Evolutionary conservation across 1,140 invertebrate genomes (phyloP).

Genomic region (Plodia interpunctella): DNA sequence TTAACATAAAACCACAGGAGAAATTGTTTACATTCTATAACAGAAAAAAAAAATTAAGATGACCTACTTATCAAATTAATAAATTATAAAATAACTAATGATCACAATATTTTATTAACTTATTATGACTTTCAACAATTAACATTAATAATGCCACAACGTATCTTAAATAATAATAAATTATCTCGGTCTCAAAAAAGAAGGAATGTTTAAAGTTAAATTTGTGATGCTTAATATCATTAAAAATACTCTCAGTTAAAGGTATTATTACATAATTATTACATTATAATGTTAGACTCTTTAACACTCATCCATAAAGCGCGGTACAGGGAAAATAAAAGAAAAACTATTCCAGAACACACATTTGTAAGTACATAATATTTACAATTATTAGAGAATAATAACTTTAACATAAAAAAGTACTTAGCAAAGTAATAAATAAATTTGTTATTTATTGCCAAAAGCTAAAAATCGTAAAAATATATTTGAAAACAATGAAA

Average conservation of each 20-base stretch:
- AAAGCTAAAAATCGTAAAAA: no score
- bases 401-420: no score
- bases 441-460: no score
- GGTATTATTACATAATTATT: slow-evolving; percentile 40
- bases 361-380: slow-evolving; percentile 11
- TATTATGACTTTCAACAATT: slow-evolving; percentile 18
- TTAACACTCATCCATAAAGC: slow-evolving; percentile 38
- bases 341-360: slow-evolving; percentile 13
- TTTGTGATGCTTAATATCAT: slow-evolving; percentile 45
- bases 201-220: slow-evolving; percentile 52
- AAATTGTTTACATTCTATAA: slow-evolving; percentile 12
- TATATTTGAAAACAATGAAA: no score
- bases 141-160: slow-evolving; percentile 20
- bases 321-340: slow-evolving; percentile 32
- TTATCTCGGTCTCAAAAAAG: slow-evolving; percentile 5
- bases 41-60: slow-evolving; percentile 10
- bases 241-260: slow-evolving; percentile 51
- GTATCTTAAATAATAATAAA: slow-evolving; percentile 23
- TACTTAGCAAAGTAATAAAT: no score
- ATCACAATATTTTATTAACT: slow-evolving; percentile 21
- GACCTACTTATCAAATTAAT: slow-evolving; percentile 24
- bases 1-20: slow-evolving; percentile 40
- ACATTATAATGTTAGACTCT: slow-evolving; percentile 44
- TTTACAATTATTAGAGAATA: neutral
- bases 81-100: slow-evolving; percentile 22